These are phyloP conservation scores for Hemichromis elongatus DNA, from an alignment of 2,113 vertebrate genomes.

Conservation along the genomic window DNA sequence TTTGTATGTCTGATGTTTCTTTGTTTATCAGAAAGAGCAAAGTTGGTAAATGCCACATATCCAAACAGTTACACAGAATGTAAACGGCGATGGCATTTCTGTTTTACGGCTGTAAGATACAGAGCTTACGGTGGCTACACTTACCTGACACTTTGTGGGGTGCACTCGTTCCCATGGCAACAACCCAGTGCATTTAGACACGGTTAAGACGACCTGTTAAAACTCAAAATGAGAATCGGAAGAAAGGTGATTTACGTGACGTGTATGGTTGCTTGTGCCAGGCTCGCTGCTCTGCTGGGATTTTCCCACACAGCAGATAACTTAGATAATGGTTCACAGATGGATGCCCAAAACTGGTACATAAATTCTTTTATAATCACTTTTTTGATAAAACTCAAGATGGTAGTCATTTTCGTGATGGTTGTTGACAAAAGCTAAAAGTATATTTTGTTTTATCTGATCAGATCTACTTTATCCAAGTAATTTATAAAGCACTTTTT, in stretches of 20 bases:
- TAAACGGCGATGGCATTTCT: background rate
- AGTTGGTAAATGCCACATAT: background rate
- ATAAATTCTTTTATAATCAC: background rate
- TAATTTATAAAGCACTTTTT: background rate
- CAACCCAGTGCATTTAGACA: background rate
- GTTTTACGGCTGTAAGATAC: background rate
- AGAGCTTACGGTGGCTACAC: background rate
- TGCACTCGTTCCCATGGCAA: background rate
- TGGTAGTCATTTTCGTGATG: background rate
- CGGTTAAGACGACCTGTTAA: background rate
- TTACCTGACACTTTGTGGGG: background rate
- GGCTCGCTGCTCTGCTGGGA: background rate
- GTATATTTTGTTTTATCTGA: background rate
- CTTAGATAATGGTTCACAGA: background rate
- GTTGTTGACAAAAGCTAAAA: background rate
- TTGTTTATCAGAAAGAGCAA: background rate
- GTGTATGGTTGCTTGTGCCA: background rate
- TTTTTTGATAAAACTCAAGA: background rate
- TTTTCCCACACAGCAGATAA: background rate
- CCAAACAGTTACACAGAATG: no score
- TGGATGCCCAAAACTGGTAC: background rate
- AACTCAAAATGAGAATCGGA: background rate
- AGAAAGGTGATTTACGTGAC: background rate
- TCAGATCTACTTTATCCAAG: background rate
- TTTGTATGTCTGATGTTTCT: background rate